These are phyloP conservation scores for Trachops cirrhosus DNA, from an alignment of 2,797 vertebrate genomes.

Conservation along the genomic window DNA sequence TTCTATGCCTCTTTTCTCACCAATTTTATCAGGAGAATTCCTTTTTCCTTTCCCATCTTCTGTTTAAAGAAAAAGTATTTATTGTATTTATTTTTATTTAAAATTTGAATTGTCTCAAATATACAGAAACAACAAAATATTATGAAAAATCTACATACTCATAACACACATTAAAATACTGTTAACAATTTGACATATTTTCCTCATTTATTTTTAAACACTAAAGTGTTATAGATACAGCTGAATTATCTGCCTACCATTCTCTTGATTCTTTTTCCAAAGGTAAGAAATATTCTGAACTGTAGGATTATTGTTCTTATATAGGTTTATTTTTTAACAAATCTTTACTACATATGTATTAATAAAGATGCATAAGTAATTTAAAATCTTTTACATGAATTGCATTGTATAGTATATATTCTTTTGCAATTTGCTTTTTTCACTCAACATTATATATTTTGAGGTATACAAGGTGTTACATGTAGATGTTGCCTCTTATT, in stretches of 20 bases:
- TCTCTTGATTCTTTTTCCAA: neutral
- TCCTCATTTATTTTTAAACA: constrained; percentile 23
- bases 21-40: neutral
- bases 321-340: neutral
- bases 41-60: neutral
- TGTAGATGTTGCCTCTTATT: neutral
- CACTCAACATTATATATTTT: neutral
- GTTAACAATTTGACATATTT: neutral
- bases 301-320: neutral
- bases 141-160: neutral
- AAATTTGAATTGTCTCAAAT: neutral
- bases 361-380: neutral
- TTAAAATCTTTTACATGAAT: neutral
- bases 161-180: neutral
- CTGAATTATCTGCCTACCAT: neutral
- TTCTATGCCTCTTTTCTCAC: neutral
- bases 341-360: neutral
- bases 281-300: neutral
- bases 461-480: neutral
- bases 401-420: neutral
- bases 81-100: neutral
- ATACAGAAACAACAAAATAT: neutral
- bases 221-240: neutral
- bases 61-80: neutral
- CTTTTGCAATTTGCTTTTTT: neutral